Conservation (phyloP, 1,140 invertebrate genomes). For the Sesamia nonagrioides region DNA sequence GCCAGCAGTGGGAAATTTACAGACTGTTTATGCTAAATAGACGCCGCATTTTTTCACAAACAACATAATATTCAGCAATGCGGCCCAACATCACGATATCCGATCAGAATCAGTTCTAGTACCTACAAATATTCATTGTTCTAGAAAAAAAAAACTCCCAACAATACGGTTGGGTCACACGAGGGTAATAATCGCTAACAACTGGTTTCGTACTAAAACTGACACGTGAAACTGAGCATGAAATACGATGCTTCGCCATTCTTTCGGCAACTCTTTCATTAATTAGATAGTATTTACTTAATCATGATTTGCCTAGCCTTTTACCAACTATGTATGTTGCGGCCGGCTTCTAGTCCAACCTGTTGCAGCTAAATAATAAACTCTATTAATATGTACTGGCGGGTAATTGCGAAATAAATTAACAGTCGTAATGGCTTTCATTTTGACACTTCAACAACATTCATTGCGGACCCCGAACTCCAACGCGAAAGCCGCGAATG, state of each 20-base stretch:
- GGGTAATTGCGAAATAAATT: too few species aligned
- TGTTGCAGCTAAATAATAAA: too few species aligned
- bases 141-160: slow-evolving; percentile 13
- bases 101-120: slow-evolving; percentile 8
- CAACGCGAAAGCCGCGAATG: too few species aligned
- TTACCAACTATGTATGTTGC: too few species aligned
- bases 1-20: too few species aligned
- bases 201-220: slow-evolving; percentile 58
- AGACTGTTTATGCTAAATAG: too few species aligned
- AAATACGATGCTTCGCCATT: slow-evolving; percentile 56
- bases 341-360: too few species aligned
- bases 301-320: too few species aligned
- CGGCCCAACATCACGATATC: not conserved
- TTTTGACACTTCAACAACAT: too few species aligned
- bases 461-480: too few species aligned
- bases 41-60: not conserved
- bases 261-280: slow-evolving; percentile 51
- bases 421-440: too few species aligned
- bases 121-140: not conserved
- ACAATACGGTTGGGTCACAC: slow-evolving; percentile 50
- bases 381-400: too few species aligned
- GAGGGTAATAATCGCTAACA: slow-evolving; percentile 40
- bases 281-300: not conserved
- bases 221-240: slow-evolving; percentile 65
- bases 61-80: not conserved